These are phyloP conservation scores for Bugula neritina DNA, from an alignment of 2,888 invertebrate genomes.

Conservation along the genomic window DNA sequence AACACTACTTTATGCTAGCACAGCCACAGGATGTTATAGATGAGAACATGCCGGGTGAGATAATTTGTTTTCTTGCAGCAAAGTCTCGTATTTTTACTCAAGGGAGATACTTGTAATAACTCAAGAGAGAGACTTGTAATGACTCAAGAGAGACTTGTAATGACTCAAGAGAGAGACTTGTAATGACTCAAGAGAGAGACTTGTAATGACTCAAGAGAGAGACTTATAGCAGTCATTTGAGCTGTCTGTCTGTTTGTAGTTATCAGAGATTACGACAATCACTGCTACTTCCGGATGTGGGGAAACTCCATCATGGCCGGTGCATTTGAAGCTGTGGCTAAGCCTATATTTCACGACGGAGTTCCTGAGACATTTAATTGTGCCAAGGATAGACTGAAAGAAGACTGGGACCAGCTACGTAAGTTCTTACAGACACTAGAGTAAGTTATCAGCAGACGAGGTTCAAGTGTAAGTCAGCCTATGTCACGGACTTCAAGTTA, in stretches of 20 bases:
- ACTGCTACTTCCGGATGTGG: constrained; percentile 62
- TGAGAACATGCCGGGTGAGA: constrained; percentile 71
- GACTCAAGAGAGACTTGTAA: too few relatives aligned
- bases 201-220: too few relatives aligned
- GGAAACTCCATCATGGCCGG: constrained; percentile 79
- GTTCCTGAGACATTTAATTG: constrained; percentile 55
- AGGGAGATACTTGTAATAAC: neutral
- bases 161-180: too few relatives aligned
- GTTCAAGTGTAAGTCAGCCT: too few relatives aligned
- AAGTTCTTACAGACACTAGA: too few relatives aligned
- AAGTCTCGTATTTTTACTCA: neutral
- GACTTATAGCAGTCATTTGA: too few relatives aligned
- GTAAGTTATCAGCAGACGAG: too few relatives aligned
- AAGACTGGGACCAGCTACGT: constrained; percentile 94
- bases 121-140: too few relatives aligned
- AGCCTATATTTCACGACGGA: constrained; percentile 77
- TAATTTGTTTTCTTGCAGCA: neutral
- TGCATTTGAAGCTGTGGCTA: constrained; percentile 83
- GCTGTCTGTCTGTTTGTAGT: too few relatives aligned
- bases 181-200: too few relatives aligned
- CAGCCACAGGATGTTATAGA: constrained; percentile 70
- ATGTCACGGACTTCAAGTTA: too few relatives aligned
- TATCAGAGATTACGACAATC: constrained; percentile 64
- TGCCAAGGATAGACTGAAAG: constrained; percentile 51
- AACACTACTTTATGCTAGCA: constrained; percentile 87